A percentile compares a stretch with the other conserved stretches of the same genome.
phyloP scores from a whole-genome alignment of 2,797 vertebrate genomes.

The Melanotaenia trifasciata region DNA sequence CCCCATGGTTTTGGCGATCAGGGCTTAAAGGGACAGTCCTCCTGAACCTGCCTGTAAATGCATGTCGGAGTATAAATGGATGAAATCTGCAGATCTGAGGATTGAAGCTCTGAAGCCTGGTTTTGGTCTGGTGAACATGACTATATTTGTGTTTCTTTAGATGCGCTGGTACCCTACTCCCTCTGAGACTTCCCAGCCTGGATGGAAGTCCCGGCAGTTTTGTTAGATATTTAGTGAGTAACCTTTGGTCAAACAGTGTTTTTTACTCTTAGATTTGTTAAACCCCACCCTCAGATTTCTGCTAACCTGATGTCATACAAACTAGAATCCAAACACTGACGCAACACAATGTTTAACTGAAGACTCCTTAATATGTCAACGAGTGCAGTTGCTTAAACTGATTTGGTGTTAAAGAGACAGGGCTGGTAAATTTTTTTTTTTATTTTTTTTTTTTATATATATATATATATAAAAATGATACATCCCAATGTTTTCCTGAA shows the following conservation, averaged over 20 bases:
- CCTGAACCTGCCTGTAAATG: slow-evolving; percentile 30
- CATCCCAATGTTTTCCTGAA: neutral
- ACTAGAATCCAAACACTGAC: slow-evolving; percentile 26
- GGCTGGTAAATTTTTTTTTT: neutral
- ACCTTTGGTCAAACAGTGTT: slow-evolving; percentile 59
- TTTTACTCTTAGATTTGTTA: slow-evolving; percentile 14
- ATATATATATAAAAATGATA: no score
- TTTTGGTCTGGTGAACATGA: slow-evolving; percentile 62
- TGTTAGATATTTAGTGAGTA: slow-evolving; percentile 94
- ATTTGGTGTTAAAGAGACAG: neutral
- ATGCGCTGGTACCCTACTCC: slow-evolving; percentile 98
- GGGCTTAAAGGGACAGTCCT: slow-evolving; percentile 67
- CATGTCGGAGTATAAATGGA: slow-evolving; percentile 28
- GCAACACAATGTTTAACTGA: slow-evolving; percentile 16
- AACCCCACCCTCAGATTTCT: slow-evolving; percentile 1
- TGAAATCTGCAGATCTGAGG: slow-evolving; percentile 29
- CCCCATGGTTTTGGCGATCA: slow-evolving; percentile 63
- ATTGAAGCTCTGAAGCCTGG: slow-evolving; percentile 41
- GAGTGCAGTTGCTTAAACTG: neutral
- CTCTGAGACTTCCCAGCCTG: slow-evolving; percentile 94
- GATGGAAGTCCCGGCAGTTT: slow-evolving; percentile 99
- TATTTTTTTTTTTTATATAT: no score
- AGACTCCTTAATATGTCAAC: slow-evolving; percentile 12
- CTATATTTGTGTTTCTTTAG: slow-evolving; percentile 83
- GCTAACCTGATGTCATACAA: slow-evolving; percentile 30